Conservation (phyloP, 2,113 vertebrate species). For the Pangasianodon hypophthalmus region DNA sequence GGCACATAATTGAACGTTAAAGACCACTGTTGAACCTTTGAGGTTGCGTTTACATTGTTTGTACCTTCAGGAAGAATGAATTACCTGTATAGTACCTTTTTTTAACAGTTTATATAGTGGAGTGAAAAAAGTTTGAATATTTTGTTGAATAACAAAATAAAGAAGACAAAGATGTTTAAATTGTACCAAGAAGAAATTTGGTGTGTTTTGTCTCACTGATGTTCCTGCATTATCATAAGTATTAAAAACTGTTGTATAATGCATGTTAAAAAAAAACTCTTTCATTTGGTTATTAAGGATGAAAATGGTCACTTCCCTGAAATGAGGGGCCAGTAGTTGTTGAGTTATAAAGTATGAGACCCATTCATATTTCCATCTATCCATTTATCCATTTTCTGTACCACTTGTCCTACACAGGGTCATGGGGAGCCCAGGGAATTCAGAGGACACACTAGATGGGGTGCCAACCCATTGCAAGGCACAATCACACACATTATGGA, state of each 20-base stretch:
- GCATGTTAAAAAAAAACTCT: background rate
- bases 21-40: constrained; percentile 9
- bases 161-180: background rate
- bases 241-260: background rate
- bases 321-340: background rate
- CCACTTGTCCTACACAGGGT: too few relatives aligned
- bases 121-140: background rate
- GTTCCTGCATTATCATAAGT: background rate
- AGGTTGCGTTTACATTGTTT: constrained; percentile 19
- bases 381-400: too few relatives aligned
- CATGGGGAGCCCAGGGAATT: too few relatives aligned
- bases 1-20: constrained; percentile 15
- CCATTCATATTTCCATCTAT: background rate
- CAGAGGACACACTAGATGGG: too few relatives aligned
- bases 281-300: background rate
- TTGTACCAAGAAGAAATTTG: background rate
- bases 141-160: background rate
- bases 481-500: too few relatives aligned
- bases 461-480: too few relatives aligned
- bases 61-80: constrained; percentile 5
- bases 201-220: background rate
- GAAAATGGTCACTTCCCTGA: background rate
- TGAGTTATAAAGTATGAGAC: background rate
- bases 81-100: background rate
- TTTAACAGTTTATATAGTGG: background rate